Conservation (phyloP, 2,888 invertebrate species). For the Phyllotreta cruciferae region DNA sequence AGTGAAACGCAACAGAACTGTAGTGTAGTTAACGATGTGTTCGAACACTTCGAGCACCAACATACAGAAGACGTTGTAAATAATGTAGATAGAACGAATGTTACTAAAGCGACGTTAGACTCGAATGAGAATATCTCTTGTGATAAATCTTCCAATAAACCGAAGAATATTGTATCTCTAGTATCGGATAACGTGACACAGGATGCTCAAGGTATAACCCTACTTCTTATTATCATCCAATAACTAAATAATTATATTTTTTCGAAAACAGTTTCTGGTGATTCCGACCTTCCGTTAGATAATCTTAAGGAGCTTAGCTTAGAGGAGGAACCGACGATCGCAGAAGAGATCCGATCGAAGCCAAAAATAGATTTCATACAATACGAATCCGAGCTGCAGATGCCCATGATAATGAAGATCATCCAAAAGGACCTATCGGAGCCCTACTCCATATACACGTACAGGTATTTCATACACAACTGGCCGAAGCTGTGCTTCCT, state of each 20-base stretch:
- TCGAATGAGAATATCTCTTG: slow-evolving; percentile 49
- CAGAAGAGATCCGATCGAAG: slow-evolving; percentile 10
- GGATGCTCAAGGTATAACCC: slow-evolving; percentile 28
- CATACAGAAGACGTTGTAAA: slow-evolving; percentile 39
- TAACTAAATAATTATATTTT: neutral
- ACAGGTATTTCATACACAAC: slow-evolving; percentile 99
- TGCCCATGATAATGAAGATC: slow-evolving; percentile 98
- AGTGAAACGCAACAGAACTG: slow-evolving; percentile 32
- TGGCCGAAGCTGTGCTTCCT: slow-evolving; percentile 99
- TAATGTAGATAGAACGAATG: slow-evolving; percentile 44
- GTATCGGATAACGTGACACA: slow-evolving; percentile 14
- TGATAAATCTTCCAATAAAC: slow-evolving; percentile 39
- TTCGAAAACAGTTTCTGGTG: slow-evolving; percentile 15
- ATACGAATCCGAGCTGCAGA: slow-evolving; percentile 95
- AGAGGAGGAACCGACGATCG: slow-evolving; percentile 18
- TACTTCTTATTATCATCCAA: neutral
- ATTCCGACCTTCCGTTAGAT: slow-evolving; percentile 22
- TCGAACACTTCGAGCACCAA: no score
- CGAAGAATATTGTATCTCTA: slow-evolving; percentile 9
- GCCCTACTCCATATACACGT: slow-evolving; percentile 99
- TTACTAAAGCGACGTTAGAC: slow-evolving; percentile 45
- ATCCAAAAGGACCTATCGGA: slow-evolving; percentile 99
- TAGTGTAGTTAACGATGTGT: slow-evolving; percentile 19
- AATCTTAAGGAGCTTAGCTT: slow-evolving; percentile 31
- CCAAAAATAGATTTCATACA: slow-evolving; percentile 67